Evolutionary conservation across 2,797 vertebrate species (phyloP), one percentile per base, ranked within the genome.

Genomic region (Alfaro cultratus): DNA sequence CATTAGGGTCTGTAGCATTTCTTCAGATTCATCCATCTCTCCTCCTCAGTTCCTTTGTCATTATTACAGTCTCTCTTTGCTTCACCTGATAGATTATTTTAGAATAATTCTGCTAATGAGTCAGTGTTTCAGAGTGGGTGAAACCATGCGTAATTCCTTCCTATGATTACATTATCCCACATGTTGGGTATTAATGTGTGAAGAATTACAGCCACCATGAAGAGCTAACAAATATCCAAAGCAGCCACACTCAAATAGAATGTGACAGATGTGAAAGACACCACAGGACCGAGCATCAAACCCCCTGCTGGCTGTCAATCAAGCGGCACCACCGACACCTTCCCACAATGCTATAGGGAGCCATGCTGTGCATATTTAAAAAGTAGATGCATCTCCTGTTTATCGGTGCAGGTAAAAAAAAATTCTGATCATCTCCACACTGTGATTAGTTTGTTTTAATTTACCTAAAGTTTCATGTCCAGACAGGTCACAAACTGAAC

Each of bases 271-370:
- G 88, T 93, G 89, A 93, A 91, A 91, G 89, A 93, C 90, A 85
- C 90, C 86, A 74, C 82, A 87, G 93, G 92, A 93, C 88, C 81
- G 86, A 81, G 90, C 86, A 85, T 90, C 79, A 77, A 71, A 91
- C 86, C 87, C 78, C 83, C 60, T 18, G 84, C 89, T 92, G 94
- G 92, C 93, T 91, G 92, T 95, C 95, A 96, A 91, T 95, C 92
- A 93, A 78, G 68, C 75, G 16, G 71, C 55, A 36, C 74, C 83
- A 57, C 85, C 82, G 82, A 92, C 91, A 94, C 86, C 87, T 90
- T 92, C 88, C 89, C 89, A 92, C 88, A 93, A 93, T 93, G 91
- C 91, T 86, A 82, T 82, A 36, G 91, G 90, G 85, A 60, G 74
- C 84, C 83, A 53, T 77, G 84, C 85, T 92, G 89, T 89, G 93